Base-by-base conservation (phyloP, 2,113 vertebrate genomes). In the Myrmecobius fasciatus region DNA sequence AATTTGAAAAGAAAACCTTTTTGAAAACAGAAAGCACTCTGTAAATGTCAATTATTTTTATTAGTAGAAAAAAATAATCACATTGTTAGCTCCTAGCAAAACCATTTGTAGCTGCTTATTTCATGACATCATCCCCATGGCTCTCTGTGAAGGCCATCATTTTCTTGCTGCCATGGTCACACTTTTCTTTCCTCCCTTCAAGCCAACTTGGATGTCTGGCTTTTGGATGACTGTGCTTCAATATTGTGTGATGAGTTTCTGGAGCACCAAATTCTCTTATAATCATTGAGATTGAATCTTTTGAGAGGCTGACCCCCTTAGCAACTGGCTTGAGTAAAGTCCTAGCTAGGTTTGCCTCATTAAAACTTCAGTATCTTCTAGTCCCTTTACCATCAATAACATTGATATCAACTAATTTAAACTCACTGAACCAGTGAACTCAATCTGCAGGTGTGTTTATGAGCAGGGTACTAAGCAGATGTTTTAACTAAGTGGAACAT, bases 401-500 rank as follows among this genome's bases (percentile, higher is more conserved):
- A 95, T 92, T 94, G 97, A 96, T 95, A 95, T 90, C 94, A 60
- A 95, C 96, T 96, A 96, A 97, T 96, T 97, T 97, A 97, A 97
- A 96, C 53, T 60, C 94, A 94, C 96, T 92, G 94, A 95, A 93
- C 97, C 96, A 92, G 94, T 47, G 88, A 95, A 60, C 92, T 93
- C 5, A 0, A 46, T 95, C 95, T 95, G 95, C 89, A 92, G 94
- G 89, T 83, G 89, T 97, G 96, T 95, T 96, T 96, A 94, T 94
- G 94, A 96, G 96, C 49, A 91, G 96, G 96, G 92, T 93, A 53
- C 96, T 94, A 96, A 97, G 97, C 91, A 96, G 97, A 91, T 95
- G 94, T 95, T 96, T 97, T 97, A 98, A 96, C 92, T 92, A 96
- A 97, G 95, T 92, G 93, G 95, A 94, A 93, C 90, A 93, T 96